Base-by-base conservation (phyloP, 2,888 invertebrate species). In the Drosophila picticornis region DNA sequence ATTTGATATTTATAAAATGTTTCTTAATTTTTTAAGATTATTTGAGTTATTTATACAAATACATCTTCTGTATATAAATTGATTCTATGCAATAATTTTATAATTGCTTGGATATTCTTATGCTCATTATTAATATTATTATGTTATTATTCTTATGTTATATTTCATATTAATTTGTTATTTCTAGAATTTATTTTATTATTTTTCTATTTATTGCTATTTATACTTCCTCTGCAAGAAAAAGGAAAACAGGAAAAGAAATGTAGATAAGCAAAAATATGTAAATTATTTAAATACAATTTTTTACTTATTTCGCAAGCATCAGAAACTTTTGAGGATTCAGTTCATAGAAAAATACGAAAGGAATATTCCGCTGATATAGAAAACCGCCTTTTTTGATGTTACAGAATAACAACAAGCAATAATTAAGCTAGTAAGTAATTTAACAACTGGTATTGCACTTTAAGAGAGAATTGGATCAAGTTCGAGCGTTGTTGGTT, bases 391-490 rank as follows among this genome's bases (percentile, higher is more conserved):
- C 13, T 13, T 40, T n/a, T 1, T 29, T 13, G 27, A 13, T 51
- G 48, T 19, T 4, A 29, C n/a, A 7, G 34, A 29, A 52, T 36
- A 25, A 29, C n/a, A 51, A 40, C 31, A 43, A 13, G 25, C 69
- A 55, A 55, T 57, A 71, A 64, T 51, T 67, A 50, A 65, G 52
- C 53, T n/a, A 51, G 67, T 67, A 31, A 55, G 38, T 52, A 31
- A 40, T 31, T 34, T 64, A 72, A 59, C 71, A 68, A 79, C 81
- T 84, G 67, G 72, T 72, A 72, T 72, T 75, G 72, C 72, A 63
- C 68, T 78, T 70, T 52, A 58, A 56, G 51, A 76, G 69, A 71
- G 72, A 87, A 87, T 88, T 77, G 56, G 86, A 83, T 87, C 86
- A 87, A 87, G 86, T 88, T 88, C 86, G 84, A 62, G 56, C 38